Base-by-base conservation (phyloP, 2,797 vertebrate genomes). In the Tachyglossus aculeatus region DNA sequence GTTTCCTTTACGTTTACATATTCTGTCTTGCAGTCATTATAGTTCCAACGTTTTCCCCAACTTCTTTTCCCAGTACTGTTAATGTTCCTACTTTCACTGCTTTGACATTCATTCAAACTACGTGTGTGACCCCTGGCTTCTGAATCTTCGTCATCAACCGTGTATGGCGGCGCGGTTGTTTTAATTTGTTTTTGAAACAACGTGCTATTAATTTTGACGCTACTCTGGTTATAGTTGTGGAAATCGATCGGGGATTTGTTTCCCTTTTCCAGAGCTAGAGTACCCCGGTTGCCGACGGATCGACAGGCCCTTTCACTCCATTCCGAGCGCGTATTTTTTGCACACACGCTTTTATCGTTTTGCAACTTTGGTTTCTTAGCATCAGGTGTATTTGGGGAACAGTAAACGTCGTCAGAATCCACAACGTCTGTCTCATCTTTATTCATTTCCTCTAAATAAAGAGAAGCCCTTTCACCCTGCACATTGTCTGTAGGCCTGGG, bases 401-500 rank as follows among this genome's bases (percentile, higher is more conserved):
- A 11, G 43, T 36, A 0, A 34, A 65, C 43, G 58, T 71, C 43
- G 77, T 82, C 22, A 64, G 69, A 60, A 41, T 77, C 55, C 44
- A 66, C 24, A 56, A 67, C 81, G 84, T 38, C 59, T 7, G 54
- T 4, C 1, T 70, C 66, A 2, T 6, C 19, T 69, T 76, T 67
- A 61, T 44, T 86, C 52, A 53, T 72, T 51, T 80, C 29, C 51
- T 77, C 70, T 59, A 74, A 77, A 62, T 54, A 53, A 76, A 44
- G 15, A 53, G 67, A 68, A 56, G 66, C 9, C 24, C 59, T 33
- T 67, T 74, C 53, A 9, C 8, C 74, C 33, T 59, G 84, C 34
- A 67, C 65, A 66, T 67, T 78, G 7, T 51, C 51, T 77, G 76
- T 78, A 78, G 84, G 29, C 13, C n/a, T 54, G n/a, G 52, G n/a